phyloP scores from a whole-genome alignment of 2,888 invertebrate species.

The Folsomia candida region DNA sequence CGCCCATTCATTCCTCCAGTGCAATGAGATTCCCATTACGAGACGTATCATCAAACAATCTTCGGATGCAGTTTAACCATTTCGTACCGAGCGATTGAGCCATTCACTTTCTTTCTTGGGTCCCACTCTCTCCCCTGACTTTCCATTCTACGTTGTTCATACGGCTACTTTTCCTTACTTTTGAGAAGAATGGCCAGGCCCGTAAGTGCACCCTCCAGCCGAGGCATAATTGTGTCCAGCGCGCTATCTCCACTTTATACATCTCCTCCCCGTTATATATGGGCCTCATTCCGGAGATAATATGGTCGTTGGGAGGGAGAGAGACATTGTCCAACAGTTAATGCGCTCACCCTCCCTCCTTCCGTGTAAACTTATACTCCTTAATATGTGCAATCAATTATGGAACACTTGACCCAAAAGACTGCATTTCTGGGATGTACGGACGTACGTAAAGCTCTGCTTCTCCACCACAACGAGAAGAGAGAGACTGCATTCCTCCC shows the following conservation, averaged over 20 bases:
- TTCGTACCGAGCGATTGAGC: not conserved
- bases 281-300: slow-evolving; percentile 13
- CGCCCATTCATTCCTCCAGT: not conserved
- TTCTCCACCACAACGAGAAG: not conserved
- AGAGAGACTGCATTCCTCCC: not conserved
- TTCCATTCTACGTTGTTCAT: too few species aligned
- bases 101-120: too few species aligned
- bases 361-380: not conserved
- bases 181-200: not conserved
- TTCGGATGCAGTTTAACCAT: not conserved
- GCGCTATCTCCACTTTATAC: slow-evolving; percentile 2
- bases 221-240: slow-evolving; percentile 8
- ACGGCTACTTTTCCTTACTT: too few species aligned
- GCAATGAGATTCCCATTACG: not conserved
- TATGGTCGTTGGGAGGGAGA: not conserved
- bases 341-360: not conserved
- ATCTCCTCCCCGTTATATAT: slow-evolving; percentile 9
- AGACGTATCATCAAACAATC: not conserved
- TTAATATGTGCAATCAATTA: slow-evolving; percentile 6
- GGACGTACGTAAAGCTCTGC: not conserved
- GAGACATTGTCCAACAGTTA: not conserved
- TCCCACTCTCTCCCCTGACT: too few species aligned
- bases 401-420: not conserved
- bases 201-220: slow-evolving; percentile 3
- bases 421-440: not conserved